Evolutionary conservation across 1,140 invertebrate genomes (phyloP).

Genomic region (Cataglyphis hispanica): DNA sequence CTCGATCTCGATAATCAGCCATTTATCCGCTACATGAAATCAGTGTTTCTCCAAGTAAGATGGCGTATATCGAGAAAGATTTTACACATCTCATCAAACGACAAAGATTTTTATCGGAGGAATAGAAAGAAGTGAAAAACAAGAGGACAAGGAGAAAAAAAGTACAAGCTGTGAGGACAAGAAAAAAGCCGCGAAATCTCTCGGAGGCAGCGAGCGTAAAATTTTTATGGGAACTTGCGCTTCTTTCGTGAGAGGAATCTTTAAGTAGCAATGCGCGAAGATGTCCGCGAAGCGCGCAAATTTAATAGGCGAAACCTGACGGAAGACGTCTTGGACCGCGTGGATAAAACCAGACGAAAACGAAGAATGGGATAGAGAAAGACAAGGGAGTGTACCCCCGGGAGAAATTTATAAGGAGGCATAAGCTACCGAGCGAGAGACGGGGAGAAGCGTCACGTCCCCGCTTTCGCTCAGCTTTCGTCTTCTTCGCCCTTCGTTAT

Average conservation of each 20-base stretch:
- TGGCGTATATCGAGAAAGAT: neutral
- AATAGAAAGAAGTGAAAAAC: neutral
- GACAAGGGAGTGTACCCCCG: neutral
- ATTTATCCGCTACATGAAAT: neutral
- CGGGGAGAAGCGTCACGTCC: constrained; percentile 9
- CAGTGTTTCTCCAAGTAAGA: neutral
- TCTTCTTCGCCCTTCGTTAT: constrained; percentile 40
- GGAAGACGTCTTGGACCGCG: neutral
- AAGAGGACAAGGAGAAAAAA: neutral
- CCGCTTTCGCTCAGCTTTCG: neutral
- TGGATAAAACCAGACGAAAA: constrained; percentile 24
- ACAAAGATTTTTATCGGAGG: constrained; percentile 33
- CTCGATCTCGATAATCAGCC: neutral
- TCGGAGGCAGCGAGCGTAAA: constrained; percentile 38
- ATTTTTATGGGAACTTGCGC: constrained; percentile 58
- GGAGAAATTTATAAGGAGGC: constrained; percentile 30
- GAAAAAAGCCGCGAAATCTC: constrained; percentile 49
- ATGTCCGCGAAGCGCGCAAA: constrained; percentile 46
- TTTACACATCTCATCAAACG: constrained; percentile 22
- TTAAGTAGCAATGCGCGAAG: constrained; percentile 33
- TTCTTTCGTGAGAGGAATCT: constrained; percentile 54
- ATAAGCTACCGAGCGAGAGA: constrained; percentile 8
- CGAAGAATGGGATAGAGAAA: neutral
- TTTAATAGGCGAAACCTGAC: constrained; percentile 65
- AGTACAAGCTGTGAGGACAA: neutral